Percentiles rank a stretch among this genome's conserved stretches.
These are phyloP conservation scores for Drosophila sordidula DNA, from an alignment of 2,888 invertebrate genomes.

Conservation along the genomic window DNA sequence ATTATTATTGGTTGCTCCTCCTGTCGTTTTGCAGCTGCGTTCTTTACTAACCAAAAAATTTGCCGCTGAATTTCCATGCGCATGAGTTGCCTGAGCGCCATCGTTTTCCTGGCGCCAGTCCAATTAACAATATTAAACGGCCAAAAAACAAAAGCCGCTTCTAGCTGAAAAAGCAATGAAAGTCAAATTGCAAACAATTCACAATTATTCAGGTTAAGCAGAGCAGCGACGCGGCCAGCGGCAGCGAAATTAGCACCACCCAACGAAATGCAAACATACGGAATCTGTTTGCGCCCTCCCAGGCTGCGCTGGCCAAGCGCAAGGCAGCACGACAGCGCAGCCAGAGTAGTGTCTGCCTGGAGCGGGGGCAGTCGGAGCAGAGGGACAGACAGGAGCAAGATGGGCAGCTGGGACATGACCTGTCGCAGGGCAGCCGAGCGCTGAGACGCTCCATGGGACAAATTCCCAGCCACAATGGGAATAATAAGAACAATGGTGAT, in stretches of 20 bases:
- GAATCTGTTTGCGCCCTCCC: constrained; percentile 74
- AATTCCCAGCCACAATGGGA: constrained; percentile 59
- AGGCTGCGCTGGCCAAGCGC: constrained; percentile 53
- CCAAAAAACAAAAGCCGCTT: constrained; percentile 44
- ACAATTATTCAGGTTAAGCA: constrained; percentile 78
- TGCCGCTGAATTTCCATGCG: constrained; percentile 28
- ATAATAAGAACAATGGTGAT: constrained; percentile 46
- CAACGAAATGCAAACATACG: constrained; percentile 81
- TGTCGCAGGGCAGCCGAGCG: constrained; percentile 31
- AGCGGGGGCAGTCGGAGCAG: constrained; percentile 26
- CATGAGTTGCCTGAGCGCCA: constrained; percentile 53
- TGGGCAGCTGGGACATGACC: constrained; percentile 10
- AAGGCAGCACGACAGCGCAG: constrained; percentile 68
- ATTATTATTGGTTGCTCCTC: constrained; percentile 8
- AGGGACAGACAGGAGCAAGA: constrained; percentile 4
- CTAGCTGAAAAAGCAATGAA: constrained; percentile 33
- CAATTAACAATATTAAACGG: constrained; percentile 66
- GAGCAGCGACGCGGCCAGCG: constrained; percentile 51
- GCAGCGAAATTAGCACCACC: constrained; percentile 58
- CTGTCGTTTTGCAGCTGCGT: constrained; percentile 30
- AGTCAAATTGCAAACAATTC: constrained; percentile 59
- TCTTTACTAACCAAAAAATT: constrained; percentile 58
- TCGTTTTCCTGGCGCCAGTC: constrained; percentile 31
- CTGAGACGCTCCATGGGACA: constrained; percentile 70
- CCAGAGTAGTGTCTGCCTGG: constrained; percentile 68